Conservation (phyloP, 2,797 vertebrate species). For the Dallia pectoralis region DNA sequence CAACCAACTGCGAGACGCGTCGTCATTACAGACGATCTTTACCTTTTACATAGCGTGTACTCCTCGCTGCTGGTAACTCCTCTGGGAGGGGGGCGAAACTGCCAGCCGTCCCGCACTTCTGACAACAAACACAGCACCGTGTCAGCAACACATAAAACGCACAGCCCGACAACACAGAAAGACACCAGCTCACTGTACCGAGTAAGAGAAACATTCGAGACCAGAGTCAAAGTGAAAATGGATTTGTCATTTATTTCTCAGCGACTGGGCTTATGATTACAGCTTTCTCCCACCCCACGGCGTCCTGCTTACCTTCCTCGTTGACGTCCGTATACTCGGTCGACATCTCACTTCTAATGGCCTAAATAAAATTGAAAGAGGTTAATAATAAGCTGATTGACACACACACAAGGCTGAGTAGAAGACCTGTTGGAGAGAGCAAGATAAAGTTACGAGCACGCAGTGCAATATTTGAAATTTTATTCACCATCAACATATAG, state of each 20-base stretch:
- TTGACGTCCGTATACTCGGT: slow-evolving; percentile 87
- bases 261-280: not conserved
- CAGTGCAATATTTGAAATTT: too few species aligned
- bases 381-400: slow-evolving; percentile 31
- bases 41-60: slow-evolving; percentile 98
- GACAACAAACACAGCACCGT: slow-evolving; percentile 32
- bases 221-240: slow-evolving; percentile 19
- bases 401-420: not conserved
- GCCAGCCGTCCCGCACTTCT: slow-evolving; percentile 91
- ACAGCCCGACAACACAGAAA: not conserved
- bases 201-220: not conserved
- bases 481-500: too few species aligned
- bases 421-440: too few species aligned
- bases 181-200: not conserved
- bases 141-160: not conserved
- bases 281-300: too few species aligned
- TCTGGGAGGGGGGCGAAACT: slow-evolving; percentile 93
- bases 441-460: too few species aligned
- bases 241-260: not conserved
- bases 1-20: too few species aligned
- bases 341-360: slow-evolving; percentile 80
- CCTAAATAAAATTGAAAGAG: slow-evolving; percentile 66
- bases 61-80: slow-evolving; percentile 99
- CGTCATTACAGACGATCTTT: slow-evolving; percentile 34
- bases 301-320: slow-evolving; percentile 84